Evolutionary conservation across 1,140 invertebrate species (phyloP).

Genomic region (Chymomyza costata): DNA sequence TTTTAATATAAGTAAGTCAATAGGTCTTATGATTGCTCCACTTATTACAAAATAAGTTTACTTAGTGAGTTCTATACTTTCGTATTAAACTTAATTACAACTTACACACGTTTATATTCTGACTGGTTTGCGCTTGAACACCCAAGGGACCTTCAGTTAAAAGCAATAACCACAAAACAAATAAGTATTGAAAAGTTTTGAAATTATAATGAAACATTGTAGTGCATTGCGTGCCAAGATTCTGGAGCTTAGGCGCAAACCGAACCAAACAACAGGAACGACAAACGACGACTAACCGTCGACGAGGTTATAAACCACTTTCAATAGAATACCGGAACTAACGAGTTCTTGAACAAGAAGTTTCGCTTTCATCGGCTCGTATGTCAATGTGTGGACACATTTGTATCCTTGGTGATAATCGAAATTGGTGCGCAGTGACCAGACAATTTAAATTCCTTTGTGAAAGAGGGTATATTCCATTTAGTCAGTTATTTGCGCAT

Average conservation of each 20-base stretch:
- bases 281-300: slow-evolving; percentile 41
- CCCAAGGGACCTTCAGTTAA: slow-evolving; percentile 14
- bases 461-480: too few relatives aligned
- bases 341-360: slow-evolving; percentile 4
- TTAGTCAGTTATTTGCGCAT: too few relatives aligned
- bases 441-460: background rate
- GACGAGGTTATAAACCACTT: too few relatives aligned
- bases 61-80: too few relatives aligned
- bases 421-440: slow-evolving; percentile 35
- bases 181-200: slow-evolving; percentile 28
- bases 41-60: too few relatives aligned
- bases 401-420: slow-evolving; percentile 68
- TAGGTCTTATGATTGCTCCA: too few relatives aligned
- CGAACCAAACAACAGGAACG: slow-evolving; percentile 36
- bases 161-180: slow-evolving; percentile 26
- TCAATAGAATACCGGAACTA: background rate
- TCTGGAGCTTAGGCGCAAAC: background rate
- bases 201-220: slow-evolving; percentile 24
- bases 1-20: too few relatives aligned
- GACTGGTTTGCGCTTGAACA: slow-evolving; percentile 54
- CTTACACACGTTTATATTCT: slow-evolving; percentile 74
- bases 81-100: too few relatives aligned
- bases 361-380: slow-evolving; percentile 17
- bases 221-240: background rate
- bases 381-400: slow-evolving; percentile 48